Evolutionary conservation across 2,888 invertebrate genomes (phyloP), one percentile per base, ranked within the genome.

Genomic region (Rotaria magnacalcarata): DNA sequence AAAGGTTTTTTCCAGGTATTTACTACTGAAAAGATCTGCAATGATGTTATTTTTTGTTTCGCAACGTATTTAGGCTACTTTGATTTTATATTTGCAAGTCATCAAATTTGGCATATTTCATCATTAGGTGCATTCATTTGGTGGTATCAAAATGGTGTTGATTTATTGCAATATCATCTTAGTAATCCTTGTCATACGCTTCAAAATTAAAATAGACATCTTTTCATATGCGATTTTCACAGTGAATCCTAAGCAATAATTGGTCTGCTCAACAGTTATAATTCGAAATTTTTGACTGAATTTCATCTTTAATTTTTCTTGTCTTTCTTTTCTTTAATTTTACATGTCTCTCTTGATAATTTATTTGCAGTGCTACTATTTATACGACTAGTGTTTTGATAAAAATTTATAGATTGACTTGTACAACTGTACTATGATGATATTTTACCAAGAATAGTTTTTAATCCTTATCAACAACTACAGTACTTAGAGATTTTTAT

Each of bases 1-100:
- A 97, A 91, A 93, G 96, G 88, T 94, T 95, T 92, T 90, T 90
- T 88, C 92, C 92, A 88, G 92, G 92, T 92, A 87, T 34, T 34
- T 19, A 21, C 5, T 21, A 54, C 21, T 54, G 6, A 21, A 54
- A 21, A 54, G 21, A 54, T 5, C 21, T 21, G 0, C 21, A 54
- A 54, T 21, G 21, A 6, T 21, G 10, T 54, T 54, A 21, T 0
- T 54, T 54, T 54, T 54, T 54, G 4, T 2, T 54, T 54, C 21
- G 19, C 8, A 50, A 52, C 16, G 3, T 54, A 54, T 54, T 21
- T 54, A 67, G 67, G 67, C 1, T 67, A 10, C 2, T 67, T 67
- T 34, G 67, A 67, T 41, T 67, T 67, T 34, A 5, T 67, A 5
- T 67, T 67, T 41, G 67, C 67, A 16, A 67, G 67, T 67, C 67